Base-by-base conservation (phyloP, 2,888 invertebrate genomes). In the Gasteruption jaculator region DNA sequence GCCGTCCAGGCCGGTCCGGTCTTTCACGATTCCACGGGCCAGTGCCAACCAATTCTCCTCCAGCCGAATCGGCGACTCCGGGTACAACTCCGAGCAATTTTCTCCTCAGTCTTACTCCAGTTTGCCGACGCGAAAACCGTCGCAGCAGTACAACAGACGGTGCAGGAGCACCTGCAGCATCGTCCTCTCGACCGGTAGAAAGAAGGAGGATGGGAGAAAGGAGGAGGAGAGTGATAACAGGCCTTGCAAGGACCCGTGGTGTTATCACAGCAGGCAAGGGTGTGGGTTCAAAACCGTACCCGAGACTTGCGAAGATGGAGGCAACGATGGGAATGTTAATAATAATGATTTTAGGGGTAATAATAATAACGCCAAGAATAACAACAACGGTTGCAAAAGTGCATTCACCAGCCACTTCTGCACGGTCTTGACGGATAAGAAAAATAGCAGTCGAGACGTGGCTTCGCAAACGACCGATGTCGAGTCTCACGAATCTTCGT, bases 91-190 rank as follows among this genome's bases (percentile, higher is more conserved):
- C 54, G 77, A 79, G 54, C 72, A 68, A 45, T 60, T 73, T 5
- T 72, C 74, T 0, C 71, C 74, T 1, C 69, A 64, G 45, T 68
- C 73, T 0, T 65, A 63, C 35, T 62, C 63, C 6, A 68, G 61
- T 46, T 49, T 69, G 16, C 63, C 63, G 5, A 44, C 34, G 0
- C 55, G 63, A n/a, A 50, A 67, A 39, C 46, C 59, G 1, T 65
- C 67, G 12, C 69, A 69, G 33, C 71, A 72, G 2, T 74, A 73
- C 48, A 73, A 74, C 48, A 64, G 76, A 4, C 71, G 75, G 43
- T 83, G 83, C 57, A 77, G 75, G 48, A 84, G 82, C 65, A 83
- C 83, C 1, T 84, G 82, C 59, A 83, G 78, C 58, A 84, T 85
- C 40, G 76, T 80, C 10, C 72, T 85, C 31, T 78, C 80, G 5